Evolutionary conservation across 2,797 vertebrate genomes (phyloP), one percentile per base, ranked within the genome.

Genomic region (Sciaenops ocellatus): DNA sequence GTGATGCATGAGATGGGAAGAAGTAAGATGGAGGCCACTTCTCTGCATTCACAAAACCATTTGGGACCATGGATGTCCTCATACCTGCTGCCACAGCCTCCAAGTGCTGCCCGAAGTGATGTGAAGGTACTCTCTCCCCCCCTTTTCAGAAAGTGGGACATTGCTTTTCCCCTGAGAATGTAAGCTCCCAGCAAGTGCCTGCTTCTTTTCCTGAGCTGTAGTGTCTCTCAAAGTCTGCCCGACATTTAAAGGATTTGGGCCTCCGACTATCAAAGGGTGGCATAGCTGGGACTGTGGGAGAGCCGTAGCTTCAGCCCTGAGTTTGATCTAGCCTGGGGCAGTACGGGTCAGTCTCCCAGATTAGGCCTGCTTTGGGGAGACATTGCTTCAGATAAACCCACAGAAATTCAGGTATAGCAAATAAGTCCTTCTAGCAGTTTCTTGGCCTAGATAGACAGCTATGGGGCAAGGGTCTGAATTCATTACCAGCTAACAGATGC

Each of bases 171-270:
- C 90, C 42, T 30, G 89, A 90, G 92, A 85, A 83, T 68, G 68
- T 83, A 85, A 89, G 83, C 88, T 90, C 85, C 60, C 84, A 84
- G 87, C 74, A 81, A 92, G 83, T 65, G 74, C 18, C 71, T 68
- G 78, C 84, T 80, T 89, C 76, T 79, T 81, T 85, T 83, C 76
- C 84, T 88, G 85, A 91, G 90, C 90, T 82, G 75, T 41, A 79
- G 86, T 79, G 89, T 90, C 87, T 90, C 84, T 94, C 87, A 84
- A 72, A 91, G 84, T 86, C 83, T 82, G 73, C 70, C 80, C 18
- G 47, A 91, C 86, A 87, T 89, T 92, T 90, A 92, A 91, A 89
- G 87, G 87, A 93, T 90, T 91, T 87, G 84, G 89, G 85, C 80
- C 74, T 90, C 47, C 41, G 24, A 77, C 88, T 89, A 90, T 93